Conservation (phyloP, 1,140 invertebrate species). For the Paralvinella palmiformis region DNA sequence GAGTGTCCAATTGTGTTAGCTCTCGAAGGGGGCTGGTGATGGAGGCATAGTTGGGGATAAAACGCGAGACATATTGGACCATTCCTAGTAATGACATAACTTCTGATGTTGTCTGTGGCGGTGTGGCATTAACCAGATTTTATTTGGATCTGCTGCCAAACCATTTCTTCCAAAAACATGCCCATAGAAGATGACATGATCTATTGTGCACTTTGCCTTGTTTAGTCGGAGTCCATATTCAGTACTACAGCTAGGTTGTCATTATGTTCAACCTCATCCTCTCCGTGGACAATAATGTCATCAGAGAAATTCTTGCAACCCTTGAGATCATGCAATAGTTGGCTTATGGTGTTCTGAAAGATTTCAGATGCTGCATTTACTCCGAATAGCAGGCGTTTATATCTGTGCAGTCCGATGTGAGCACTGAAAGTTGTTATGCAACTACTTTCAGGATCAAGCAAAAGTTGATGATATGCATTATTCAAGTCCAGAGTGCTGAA, state of each 20-base stretch:
- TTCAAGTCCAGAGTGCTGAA: conserved; percentile 34
- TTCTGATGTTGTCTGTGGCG: neutral
- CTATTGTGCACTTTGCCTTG: neutral
- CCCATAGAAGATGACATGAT: too few relatives aligned
- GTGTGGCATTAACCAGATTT: neutral
- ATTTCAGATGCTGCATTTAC: neutral
- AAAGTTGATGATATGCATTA: conserved; percentile 32
- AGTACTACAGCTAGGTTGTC: conserved; percentile 1
- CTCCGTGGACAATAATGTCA: conserved; percentile 25
- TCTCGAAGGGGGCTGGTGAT: too few relatives aligned
- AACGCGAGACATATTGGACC: neutral
- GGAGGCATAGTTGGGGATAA: too few relatives aligned
- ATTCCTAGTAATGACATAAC: neutral
- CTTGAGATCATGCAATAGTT: too few relatives aligned
- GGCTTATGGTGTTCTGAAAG: conserved; percentile 10
- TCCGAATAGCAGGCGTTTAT: conserved; percentile 1
- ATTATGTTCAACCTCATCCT: conserved; percentile 22
- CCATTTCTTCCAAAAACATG: neutral
- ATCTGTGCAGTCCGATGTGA: too few relatives aligned
- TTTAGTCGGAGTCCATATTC: neutral
- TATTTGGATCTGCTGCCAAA: conserved; percentile 1
- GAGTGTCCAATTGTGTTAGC: too few relatives aligned
- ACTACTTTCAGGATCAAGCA: conserved; percentile 26
- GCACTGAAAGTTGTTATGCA: conserved; percentile 15
- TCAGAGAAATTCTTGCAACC: too few relatives aligned